phyloP scores from a whole-genome alignment of 2,113 vertebrate genomes.

The Prochilodus magdalenae region DNA sequence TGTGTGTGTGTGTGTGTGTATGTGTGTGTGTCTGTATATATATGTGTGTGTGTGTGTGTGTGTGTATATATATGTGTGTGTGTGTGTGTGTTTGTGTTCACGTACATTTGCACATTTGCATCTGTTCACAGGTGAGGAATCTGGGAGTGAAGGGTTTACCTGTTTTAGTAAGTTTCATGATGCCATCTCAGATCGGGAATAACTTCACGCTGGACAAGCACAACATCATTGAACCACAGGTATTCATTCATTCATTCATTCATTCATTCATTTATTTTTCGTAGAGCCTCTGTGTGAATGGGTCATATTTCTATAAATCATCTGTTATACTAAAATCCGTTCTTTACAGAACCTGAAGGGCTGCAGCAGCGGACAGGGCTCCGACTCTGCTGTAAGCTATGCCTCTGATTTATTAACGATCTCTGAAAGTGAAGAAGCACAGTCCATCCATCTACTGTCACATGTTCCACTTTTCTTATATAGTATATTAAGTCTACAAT shows the following conservation, averaged over 20 bases:
- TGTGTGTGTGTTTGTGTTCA: conserved; percentile 2
- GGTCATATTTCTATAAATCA: not conserved
- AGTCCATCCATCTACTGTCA: no score
- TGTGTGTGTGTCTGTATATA: no score
- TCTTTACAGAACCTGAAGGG: conserved; percentile 3
- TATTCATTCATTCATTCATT: conserved; percentile 2
- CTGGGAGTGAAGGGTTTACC: conserved; percentile 64
- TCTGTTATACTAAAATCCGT: not conserved
- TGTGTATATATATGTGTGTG: conserved; percentile 1
- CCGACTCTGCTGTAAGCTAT: no score
- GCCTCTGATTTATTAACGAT: no score
- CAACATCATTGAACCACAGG: conserved; percentile 14
- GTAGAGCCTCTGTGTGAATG: not conserved
- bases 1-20: no score
- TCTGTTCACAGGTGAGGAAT: conserved; percentile 68
- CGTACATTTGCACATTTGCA: not conserved
- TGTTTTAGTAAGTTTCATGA: conserved; percentile 58
- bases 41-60: no score
- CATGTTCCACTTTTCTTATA: no score
- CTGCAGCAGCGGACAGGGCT: not conserved
- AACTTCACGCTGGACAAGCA: conserved; percentile 59
- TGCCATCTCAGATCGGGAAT: conserved; percentile 61
- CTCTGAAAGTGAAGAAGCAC: no score
- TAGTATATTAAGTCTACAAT: no score
- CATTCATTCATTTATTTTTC: no score